Conservation (phyloP, 1,140 invertebrate genomes). For the Chironomus striatipennis region DNA sequence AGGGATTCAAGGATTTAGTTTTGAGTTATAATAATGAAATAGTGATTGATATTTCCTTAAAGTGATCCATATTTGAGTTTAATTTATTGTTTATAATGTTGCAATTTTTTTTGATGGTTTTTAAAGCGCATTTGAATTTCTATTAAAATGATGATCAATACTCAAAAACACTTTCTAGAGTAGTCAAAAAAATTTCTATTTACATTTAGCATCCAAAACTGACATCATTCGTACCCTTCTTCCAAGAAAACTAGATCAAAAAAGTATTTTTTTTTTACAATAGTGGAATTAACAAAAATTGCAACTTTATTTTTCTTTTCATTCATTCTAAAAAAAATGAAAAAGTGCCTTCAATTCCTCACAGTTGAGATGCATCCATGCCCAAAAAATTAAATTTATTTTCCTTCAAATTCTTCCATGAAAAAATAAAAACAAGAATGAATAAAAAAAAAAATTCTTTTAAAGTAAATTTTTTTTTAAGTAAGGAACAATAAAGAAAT, state of each 20-base stretch:
- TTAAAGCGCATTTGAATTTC: no score
- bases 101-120: no score
- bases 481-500: not conserved
- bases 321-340: not conserved
- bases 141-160: no score
- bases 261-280: not conserved
- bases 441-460: no score
- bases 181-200: no score
- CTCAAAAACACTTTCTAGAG: no score
- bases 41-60: not conserved
- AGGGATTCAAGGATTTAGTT: no score
- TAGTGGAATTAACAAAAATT: slow-evolving; percentile 7
- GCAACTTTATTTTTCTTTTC: not conserved
- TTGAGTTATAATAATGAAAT: not conserved
- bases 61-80: not conserved
- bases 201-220: no score
- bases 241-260: no score
- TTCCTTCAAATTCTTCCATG: not conserved
- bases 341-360: not conserved
- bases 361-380: slow-evolving; percentile 1
- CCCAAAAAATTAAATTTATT: slow-evolving; percentile 14
- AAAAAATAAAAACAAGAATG: no score
- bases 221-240: no score
- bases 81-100: no score
- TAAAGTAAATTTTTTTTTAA: not conserved